phyloP scores from a whole-genome alignment of 2,888 invertebrate genomes.

The Bombylius major region DNA sequence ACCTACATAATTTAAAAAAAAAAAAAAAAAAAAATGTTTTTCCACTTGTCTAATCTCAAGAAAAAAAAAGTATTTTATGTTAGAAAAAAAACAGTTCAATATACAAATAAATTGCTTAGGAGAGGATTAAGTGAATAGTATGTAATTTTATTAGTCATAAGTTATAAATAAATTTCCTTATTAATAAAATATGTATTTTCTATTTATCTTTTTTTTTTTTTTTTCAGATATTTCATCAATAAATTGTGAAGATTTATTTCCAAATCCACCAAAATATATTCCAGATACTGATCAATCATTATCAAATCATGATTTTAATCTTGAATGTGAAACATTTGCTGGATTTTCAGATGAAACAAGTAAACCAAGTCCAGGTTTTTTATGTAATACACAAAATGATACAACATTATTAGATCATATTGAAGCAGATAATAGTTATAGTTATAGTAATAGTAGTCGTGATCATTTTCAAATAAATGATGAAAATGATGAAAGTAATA shows the following conservation, averaged over 20 bases:
- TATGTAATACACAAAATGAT: background rate
- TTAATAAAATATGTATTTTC: too few relatives aligned
- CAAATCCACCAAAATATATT: slow-evolving; percentile 18
- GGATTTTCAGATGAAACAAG: background rate
- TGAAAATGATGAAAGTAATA: slow-evolving; percentile 2
- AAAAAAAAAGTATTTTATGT: too few relatives aligned
- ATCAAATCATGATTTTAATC: background rate
- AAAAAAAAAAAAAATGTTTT: too few relatives aligned
- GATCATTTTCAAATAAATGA: slow-evolving; percentile 2
- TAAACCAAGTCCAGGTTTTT: background rate
- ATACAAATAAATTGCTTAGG: too few relatives aligned
- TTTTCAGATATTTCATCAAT: slow-evolving; percentile 16
- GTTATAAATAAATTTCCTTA: too few relatives aligned
- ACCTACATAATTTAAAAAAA: too few relatives aligned
- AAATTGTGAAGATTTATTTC: slow-evolving; percentile 18
- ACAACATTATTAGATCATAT: background rate
- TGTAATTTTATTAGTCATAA: too few relatives aligned
- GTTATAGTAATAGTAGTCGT: background rate
- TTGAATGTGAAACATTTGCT: background rate
- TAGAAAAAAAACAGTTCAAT: too few relatives aligned
- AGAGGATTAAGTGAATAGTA: too few relatives aligned
- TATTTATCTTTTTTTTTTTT: too few relatives aligned
- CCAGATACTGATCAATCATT: background rate
- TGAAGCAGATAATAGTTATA: background rate
- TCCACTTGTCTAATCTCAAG: too few relatives aligned